Conservation (phyloP, 2,888 invertebrate species). For the Vannuccia rotundouncinata region DNA sequence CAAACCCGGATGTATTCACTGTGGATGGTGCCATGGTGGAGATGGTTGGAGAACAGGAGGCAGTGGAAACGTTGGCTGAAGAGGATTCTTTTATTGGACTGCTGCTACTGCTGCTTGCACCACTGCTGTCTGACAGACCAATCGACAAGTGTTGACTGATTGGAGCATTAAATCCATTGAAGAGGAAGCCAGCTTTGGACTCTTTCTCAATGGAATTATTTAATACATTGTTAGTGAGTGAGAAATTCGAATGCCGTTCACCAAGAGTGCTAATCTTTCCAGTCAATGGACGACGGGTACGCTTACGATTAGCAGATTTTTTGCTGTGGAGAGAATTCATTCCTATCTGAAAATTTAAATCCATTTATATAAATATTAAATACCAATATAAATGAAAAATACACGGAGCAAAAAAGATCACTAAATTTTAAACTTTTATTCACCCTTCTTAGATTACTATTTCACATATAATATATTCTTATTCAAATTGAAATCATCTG, state of each 20-base stretch:
- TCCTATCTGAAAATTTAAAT: too few species aligned
- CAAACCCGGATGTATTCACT: neutral
- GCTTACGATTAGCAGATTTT: neutral
- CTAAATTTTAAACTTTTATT: too few species aligned
- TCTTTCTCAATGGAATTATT: neutral
- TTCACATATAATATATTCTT: too few species aligned
- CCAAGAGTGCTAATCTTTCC: neutral
- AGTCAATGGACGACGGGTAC: slow-evolving; percentile 10
- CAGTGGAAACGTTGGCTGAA: neutral
- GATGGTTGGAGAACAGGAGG: neutral
- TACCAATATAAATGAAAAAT: too few species aligned
- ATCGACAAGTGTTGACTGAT: neutral
- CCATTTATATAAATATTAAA: too few species aligned
- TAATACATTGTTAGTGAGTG: neutral
- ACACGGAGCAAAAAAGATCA: too few species aligned
- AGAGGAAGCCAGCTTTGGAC: neutral
- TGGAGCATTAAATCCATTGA: neutral
- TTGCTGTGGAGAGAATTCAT: slow-evolving; percentile 13
- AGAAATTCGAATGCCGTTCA: neutral
- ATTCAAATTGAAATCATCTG: too few species aligned
- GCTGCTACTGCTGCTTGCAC: neutral
- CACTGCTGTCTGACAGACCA: neutral
- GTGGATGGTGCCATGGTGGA: neutral
- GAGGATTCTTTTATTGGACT: slow-evolving; percentile 8
- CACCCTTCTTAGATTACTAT: too few species aligned